Base-by-base conservation (phyloP, 2,797 vertebrate species). In the Neoniphon sammara region DNA sequence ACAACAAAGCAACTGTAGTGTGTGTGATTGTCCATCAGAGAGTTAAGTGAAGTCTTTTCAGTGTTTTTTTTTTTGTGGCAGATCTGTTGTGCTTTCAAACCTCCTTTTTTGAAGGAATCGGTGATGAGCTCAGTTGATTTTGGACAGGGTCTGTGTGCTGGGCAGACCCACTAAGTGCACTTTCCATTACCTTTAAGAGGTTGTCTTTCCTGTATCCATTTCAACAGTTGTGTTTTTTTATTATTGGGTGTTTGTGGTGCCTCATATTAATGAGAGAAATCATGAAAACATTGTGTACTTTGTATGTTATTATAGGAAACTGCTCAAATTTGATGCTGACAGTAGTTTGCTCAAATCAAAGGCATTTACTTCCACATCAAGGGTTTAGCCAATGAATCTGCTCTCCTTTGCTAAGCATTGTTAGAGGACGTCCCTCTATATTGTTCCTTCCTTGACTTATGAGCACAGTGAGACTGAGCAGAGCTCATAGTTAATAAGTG, bases 121-220 rank as follows among this genome's bases (percentile, higher is more conserved):
- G 52, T n/a, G 69, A 46, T 23, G 53, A 25, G 49, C 39, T 18
- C 11, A 36, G 66, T 49, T 18, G 80, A 71, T 70, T 82, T 20
- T 42, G 82, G 83, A 69, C 75, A 61, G 84, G 87, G 84, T 83
- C 70, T 31, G 71, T 54, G 59, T 54, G 59, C 78, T 58, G 81
- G 73, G 66, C 73, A 50, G 85, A 87, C 85, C 90, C 87, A 89
- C 86, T 90, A 92, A 93, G 91, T 91, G 91, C 92, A 92, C 92
- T 93, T 93, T 93, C 85, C 92, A 88, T 75, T 82, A 78, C 81
- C 85, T 90, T 80, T 46, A 70, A 78, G 70, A 88, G 77, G 83
- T 88, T 55, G 77, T 86, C 76, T 75, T 83, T 91, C 84, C 84
- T 91, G 73, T 85, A 44, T 77, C 73, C 82, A 89, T 92, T 89